These are phyloP conservation scores for Seira ritae DNA, from an alignment of 2,888 invertebrate species.

Conservation along the genomic window DNA sequence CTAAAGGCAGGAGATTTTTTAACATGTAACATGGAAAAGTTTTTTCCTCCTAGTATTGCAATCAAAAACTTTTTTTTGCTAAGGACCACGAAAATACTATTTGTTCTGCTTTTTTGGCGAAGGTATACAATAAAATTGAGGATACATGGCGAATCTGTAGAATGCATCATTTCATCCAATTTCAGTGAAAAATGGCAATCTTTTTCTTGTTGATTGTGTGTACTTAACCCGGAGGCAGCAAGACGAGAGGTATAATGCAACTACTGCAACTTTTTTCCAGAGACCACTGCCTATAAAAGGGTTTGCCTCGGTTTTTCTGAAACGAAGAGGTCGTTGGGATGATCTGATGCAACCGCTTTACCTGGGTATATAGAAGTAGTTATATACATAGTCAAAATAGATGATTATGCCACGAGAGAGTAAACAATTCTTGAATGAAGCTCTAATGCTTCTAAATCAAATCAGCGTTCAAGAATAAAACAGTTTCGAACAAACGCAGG, in stretches of 20 bases:
- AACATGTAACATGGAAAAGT: too few relatives aligned
- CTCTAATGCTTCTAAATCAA: background rate
- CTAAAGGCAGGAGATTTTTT: too few relatives aligned
- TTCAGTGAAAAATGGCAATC: background rate
- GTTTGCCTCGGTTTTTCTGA: background rate
- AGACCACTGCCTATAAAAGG: background rate
- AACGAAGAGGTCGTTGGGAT: background rate
- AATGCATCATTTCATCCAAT: conserved; percentile 10
- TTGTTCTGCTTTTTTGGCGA: background rate
- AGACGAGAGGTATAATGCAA: background rate
- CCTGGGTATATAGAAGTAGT: background rate
- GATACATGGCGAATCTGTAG: background rate
- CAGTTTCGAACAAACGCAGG: background rate
- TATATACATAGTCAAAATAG: background rate
- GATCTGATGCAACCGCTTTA: background rate
- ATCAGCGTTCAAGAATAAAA: background rate
- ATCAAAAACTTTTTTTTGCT: background rate
- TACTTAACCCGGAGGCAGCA: background rate
- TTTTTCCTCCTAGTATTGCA: background rate
- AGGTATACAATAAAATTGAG: background rate
- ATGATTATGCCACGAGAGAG: conserved; percentile 2
- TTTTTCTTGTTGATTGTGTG: background rate
- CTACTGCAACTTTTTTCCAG: background rate
- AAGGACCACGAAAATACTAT: background rate
- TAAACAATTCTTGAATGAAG: conserved; percentile 12